Evolutionary conservation across 2,888 invertebrate genomes (phyloP), one percentile per base, ranked within the genome.

Genomic region (Esperia sulphurella): DNA sequence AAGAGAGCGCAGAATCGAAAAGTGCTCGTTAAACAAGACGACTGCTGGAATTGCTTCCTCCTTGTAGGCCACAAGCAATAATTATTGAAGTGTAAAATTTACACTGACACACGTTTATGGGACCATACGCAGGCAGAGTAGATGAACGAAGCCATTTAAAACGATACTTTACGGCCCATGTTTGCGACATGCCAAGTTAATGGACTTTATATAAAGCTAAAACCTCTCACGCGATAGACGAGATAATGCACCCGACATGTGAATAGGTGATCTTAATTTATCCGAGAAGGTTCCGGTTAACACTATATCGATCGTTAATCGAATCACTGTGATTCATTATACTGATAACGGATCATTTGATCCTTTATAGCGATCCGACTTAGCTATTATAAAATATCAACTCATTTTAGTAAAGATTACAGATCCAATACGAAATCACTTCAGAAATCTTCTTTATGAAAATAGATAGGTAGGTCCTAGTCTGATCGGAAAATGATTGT

Each of bases 231-330:
- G 71, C 76, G 82, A 79, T 79, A 67, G 50, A 37, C 62, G 64
- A 79, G 83, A 83, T 84, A 84, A 82, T 78, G 71, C 70, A 62
- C 66, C 70, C 69, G 83, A 84, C 85, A 63, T 75, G 78, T 88
- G 84, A 87, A 88, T 87, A 78, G 87, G 79, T 83, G 84, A 81
- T 86, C 83, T 85, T 86, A 85, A 87, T 83, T 85, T 83, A 85
- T 79, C 76, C 74, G 73, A 74, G 79, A 79, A 75, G 78, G 78
- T 80, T 79, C 79, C 81, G 80, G 75, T 76, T 79, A 79, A 79
- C 79, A 81, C 77, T 77, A 61, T 71, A 71, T 74, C 74, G 75
- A 72, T 72, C 69, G 74, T 75, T 81, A 80, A 83, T 83, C 80
- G 79, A 83, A 79, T 82, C 75, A 75, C 72, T 73, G 72, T 76